phyloP scores from a whole-genome alignment of 2,797 vertebrate genomes.

The Bryconaethiops microstoma region DNA sequence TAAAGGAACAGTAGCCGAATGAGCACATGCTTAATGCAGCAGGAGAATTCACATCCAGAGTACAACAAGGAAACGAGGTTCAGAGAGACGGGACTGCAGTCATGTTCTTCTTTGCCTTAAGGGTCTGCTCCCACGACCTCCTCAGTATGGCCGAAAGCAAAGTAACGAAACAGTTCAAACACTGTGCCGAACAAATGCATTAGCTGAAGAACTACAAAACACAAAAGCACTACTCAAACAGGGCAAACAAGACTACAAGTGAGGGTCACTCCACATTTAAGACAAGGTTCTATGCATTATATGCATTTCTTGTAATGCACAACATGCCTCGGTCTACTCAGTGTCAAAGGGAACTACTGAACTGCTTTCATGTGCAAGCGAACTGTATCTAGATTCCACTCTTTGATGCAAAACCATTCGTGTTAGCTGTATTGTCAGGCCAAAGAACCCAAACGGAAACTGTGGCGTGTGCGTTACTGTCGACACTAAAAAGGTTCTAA shows the following conservation, averaged over 20 bases:
- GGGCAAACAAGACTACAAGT: not conserved
- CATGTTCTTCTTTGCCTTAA: not conserved
- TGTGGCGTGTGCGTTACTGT: not conserved
- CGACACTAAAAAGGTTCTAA: not conserved
- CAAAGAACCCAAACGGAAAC: slow-evolving; percentile 11
- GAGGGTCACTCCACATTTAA: not conserved
- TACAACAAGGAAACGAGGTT: slow-evolving; percentile 21
- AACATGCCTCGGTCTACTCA: not conserved
- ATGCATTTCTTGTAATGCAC: not conserved
- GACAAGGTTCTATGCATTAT: not conserved
- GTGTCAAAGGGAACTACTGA: not conserved
- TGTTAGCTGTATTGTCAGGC: slow-evolving; percentile 9
- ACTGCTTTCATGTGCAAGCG: not conserved
- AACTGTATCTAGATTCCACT: not conserved
- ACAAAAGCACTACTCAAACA: not conserved
- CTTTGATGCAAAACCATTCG: not conserved
- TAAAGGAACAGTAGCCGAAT: not conserved
- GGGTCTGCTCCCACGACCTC: not conserved
- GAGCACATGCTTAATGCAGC: not conserved
- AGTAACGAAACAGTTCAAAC: too few species aligned
- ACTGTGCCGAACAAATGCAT: not conserved
- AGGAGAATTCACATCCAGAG: not conserved
- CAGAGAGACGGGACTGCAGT: not conserved
- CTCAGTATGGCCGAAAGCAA: not conserved
- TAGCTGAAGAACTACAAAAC: not conserved